Conservation (phyloP, 2,113 vertebrate species). For the Phoxinus phoxinus region DNA sequence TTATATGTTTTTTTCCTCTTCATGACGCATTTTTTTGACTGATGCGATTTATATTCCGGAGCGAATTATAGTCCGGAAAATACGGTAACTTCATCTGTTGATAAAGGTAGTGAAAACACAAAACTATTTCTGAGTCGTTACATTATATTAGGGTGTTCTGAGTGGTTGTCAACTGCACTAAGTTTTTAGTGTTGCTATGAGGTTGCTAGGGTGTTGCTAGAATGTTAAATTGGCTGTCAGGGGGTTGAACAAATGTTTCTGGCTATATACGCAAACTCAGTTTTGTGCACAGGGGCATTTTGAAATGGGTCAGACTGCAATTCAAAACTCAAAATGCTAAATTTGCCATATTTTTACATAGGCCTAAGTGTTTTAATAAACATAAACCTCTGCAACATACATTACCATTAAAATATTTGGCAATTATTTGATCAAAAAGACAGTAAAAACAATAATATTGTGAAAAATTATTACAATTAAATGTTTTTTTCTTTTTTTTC, state of each 20-base stretch:
- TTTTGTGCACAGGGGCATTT: background rate
- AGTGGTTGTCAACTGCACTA: background rate
- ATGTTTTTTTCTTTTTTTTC: background rate
- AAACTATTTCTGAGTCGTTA: background rate
- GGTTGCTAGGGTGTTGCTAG: background rate
- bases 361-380: background rate
- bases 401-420: background rate
- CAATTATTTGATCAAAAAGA: background rate
- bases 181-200: background rate
- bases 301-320: background rate
- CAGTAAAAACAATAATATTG: background rate
- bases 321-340: background rate
- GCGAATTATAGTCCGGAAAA: no score
- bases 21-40: no score
- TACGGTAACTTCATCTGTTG: background rate
- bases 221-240: background rate
- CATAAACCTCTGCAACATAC: background rate
- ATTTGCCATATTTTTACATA: no score
- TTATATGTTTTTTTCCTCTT: no score
- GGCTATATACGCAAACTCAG: background rate
- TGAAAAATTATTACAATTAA: background rate
- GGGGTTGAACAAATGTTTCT: background rate
- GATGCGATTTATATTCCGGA: no score
- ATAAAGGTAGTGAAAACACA: background rate
- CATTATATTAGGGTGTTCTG: background rate